Evolutionary conservation across 2,797 vertebrate species (phyloP).

Genomic region (Allobates femoralis): DNA sequence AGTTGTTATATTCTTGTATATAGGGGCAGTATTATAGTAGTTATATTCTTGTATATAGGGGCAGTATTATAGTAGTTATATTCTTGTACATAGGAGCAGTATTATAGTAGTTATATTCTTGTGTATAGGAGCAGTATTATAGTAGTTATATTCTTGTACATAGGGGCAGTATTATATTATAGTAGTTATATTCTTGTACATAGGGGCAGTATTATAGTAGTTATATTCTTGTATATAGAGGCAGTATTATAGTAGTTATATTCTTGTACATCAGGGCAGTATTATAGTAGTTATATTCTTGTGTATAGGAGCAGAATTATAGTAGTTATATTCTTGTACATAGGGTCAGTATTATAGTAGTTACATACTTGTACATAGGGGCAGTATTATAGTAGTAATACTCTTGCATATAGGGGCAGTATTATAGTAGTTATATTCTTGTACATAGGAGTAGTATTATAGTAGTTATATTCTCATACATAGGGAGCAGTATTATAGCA

Average conservation of each 20-base stretch:
- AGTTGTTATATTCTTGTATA: too few species aligned
- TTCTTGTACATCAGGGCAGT: constrained; percentile 1
- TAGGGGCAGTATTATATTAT: constrained; percentile 17
- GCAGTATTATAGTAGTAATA: background rate
- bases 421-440: constrained; percentile 14
- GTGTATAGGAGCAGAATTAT: too few species aligned
- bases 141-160: constrained; percentile 6
- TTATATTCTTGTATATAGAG: constrained; percentile 18
- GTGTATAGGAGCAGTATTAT: background rate
- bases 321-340: too few species aligned
- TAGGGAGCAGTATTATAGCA: too few species aligned
- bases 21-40: too few species aligned
- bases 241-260: constrained; percentile 3
- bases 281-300: constrained; percentile 21
- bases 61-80: too few species aligned
- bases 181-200: background rate
- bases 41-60: too few species aligned
- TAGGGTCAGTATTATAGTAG: constrained; percentile 13
- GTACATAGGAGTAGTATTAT: too few species aligned
- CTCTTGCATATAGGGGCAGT: background rate
- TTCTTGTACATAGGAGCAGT: too few species aligned
- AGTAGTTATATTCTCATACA: too few species aligned
- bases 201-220: constrained; percentile 15
- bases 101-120: background rate
- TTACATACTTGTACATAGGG: constrained; percentile 1